Conservation (phyloP, 2,113 vertebrate species). For the Hepsetus odoe region DNA sequence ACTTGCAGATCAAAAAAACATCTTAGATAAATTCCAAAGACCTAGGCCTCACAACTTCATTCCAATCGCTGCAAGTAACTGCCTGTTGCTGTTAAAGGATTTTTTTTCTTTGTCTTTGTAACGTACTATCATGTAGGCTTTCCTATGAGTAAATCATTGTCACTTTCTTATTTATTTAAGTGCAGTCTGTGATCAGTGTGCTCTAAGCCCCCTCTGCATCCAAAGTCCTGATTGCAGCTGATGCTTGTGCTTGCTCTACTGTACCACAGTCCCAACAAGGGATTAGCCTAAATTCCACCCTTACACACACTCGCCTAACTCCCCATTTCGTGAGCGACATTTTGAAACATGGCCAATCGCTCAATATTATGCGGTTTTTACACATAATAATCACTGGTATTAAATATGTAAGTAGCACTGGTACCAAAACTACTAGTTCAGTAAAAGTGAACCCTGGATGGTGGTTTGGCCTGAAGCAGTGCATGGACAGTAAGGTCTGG, state of each 20-base stretch:
- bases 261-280: conserved; percentile 55
- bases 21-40: neutral
- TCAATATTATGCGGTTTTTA: conserved; percentile 1
- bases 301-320: neutral
- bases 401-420: neutral
- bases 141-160: conserved; percentile 16
- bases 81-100: neutral
- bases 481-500: no score
- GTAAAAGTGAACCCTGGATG: neutral
- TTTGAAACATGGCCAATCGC: conserved; percentile 8
- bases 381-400: neutral
- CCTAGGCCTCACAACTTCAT: neutral
- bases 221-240: conserved; percentile 29
- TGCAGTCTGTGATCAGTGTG: conserved; percentile 22
- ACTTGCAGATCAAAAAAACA: conserved; percentile 3
- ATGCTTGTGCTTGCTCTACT: conserved; percentile 49
- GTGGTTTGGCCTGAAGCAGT: neutral
- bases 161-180: conserved; percentile 12
- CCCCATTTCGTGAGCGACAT: neutral
- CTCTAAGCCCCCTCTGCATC: conserved; percentile 24
- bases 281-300: conserved; percentile 72
- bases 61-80: neutral
- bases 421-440: neutral
- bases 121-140: neutral
- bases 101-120: neutral